Evolutionary conservation across 2,113 vertebrate genomes (phyloP).

Genomic region (Gambusia affinis): DNA sequence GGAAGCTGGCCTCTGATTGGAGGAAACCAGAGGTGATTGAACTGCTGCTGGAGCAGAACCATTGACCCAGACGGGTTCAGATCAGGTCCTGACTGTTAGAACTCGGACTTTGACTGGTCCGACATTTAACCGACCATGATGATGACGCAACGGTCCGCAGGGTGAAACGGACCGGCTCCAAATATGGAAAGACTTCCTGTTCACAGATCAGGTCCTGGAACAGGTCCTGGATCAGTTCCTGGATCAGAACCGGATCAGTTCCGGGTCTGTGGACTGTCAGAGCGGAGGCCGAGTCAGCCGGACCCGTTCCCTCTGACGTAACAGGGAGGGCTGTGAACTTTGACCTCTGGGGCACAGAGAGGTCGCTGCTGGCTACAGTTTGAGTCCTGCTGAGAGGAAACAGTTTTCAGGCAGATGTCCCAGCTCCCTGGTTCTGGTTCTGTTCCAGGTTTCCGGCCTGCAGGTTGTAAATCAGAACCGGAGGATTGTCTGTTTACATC

Average conservation of each 20-base stretch:
- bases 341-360: neutral
- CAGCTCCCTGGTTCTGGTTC: neutral
- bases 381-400: slow-evolving; percentile 15
- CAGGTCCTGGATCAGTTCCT: neutral
- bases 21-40: slow-evolving; percentile 41
- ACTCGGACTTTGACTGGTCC: neutral
- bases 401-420: slow-evolving; percentile 4
- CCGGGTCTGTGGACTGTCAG: neutral
- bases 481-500: neutral
- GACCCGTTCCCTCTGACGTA: neutral
- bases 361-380: neutral
- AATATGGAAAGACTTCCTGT: slow-evolving; percentile 45
- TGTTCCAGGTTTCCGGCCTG: neutral
- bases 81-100: neutral
- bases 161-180: slow-evolving; percentile 40
- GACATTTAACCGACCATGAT: slow-evolving; percentile 1
- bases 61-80: neutral
- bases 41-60: slow-evolving; percentile 24
- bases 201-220: neutral
- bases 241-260: neutral
- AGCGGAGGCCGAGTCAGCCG: slow-evolving; percentile 1
- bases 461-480: neutral
- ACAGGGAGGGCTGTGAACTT: neutral
- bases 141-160: slow-evolving; percentile 22
- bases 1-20: slow-evolving; percentile 67